phyloP scores from a whole-genome alignment of 1,140 invertebrate genomes.

The Thaumetopoea pityocampa region DNA sequence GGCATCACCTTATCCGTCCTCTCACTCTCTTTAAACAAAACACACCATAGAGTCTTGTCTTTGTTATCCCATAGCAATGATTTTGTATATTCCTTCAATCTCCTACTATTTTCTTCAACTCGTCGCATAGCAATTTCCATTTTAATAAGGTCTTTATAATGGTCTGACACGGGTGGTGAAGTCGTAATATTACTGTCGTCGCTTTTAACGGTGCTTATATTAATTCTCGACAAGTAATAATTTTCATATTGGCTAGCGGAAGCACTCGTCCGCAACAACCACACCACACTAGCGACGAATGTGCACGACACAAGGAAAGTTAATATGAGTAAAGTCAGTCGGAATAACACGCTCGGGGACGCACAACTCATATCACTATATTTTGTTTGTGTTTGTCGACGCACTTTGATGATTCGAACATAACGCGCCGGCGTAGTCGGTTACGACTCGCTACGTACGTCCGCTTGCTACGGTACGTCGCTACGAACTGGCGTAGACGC shows the following conservation, averaged over 20 bases:
- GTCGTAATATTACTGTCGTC: slow-evolving; percentile 50
- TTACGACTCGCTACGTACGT: slow-evolving; percentile 4
- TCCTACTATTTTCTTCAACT: slow-evolving; percentile 71
- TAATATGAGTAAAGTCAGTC: slow-evolving; percentile 62
- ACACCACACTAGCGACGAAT: slow-evolving; percentile 66
- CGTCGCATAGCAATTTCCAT: slow-evolving; percentile 73
- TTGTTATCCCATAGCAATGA: slow-evolving; percentile 74
- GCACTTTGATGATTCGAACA: slow-evolving; percentile 53
- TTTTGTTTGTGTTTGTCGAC: slow-evolving; percentile 65
- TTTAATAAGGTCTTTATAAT: slow-evolving; percentile 74
- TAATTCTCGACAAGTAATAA: slow-evolving; percentile 74
- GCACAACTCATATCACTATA: slow-evolving; percentile 73
- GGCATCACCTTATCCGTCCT: slow-evolving; percentile 38
- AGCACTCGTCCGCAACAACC: slow-evolving; percentile 54
- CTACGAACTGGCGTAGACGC: slow-evolving; percentile 54
- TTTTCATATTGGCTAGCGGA: slow-evolving; percentile 63
- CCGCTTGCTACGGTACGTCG: slow-evolving; percentile 38
- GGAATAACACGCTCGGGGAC: slow-evolving; percentile 53
- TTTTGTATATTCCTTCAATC: slow-evolving; percentile 71
- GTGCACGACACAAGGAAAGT: slow-evolving; percentile 62
- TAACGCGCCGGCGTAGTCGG: slow-evolving; percentile 51
- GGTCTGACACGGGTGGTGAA: slow-evolving; percentile 52
- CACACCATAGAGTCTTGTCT: slow-evolving; percentile 74
- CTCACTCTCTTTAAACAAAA: slow-evolving; percentile 73
- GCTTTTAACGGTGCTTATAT: slow-evolving; percentile 55